Evolutionary conservation across 2,797 vertebrate species (phyloP).

Genomic region (Babyrousa celebensis): DNA sequence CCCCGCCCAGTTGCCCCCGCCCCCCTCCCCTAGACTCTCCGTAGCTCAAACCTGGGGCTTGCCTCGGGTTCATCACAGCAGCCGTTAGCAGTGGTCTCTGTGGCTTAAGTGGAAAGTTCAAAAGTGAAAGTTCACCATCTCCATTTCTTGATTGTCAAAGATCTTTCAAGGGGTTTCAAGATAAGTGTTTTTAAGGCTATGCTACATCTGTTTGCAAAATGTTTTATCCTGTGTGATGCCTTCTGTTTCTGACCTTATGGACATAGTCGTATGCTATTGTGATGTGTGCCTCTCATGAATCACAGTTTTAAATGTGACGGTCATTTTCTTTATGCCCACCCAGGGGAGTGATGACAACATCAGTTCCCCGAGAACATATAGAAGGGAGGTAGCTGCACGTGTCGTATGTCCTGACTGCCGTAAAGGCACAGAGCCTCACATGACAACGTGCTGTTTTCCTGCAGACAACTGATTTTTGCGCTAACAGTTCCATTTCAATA

Average conservation of each 20-base stretch:
- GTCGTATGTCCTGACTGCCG: not conserved
- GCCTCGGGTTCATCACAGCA: slow-evolving; percentile 47
- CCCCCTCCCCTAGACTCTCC: not conserved
- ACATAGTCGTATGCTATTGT: not conserved
- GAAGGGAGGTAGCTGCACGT: not conserved
- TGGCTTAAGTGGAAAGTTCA: slow-evolving; percentile 49
- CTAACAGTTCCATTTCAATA: not conserved
- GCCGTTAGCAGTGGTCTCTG: slow-evolving; percentile 41
- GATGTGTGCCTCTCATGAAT: not conserved
- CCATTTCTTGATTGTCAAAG: slow-evolving; percentile 30
- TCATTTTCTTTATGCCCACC: slow-evolving; percentile 54
- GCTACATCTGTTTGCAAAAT: slow-evolving; percentile 33
- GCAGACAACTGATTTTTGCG: slow-evolving; percentile 38
- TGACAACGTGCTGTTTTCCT: not conserved
- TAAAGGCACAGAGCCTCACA: not conserved
- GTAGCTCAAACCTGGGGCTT: not conserved
- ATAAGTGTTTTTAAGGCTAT: slow-evolving; percentile 48
- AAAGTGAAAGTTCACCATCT: not conserved
- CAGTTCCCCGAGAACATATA: not conserved
- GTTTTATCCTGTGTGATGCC: not conserved
- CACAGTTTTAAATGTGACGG: slow-evolving; percentile 7
- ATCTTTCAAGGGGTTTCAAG: slow-evolving; percentile 74
- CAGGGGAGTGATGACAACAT: not conserved
- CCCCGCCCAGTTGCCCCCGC: not conserved
- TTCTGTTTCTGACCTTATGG: not conserved